Evolutionary conservation across 2,113 vertebrate genomes (phyloP).

Genomic region (Chlorocebus sabaeus): DNA sequence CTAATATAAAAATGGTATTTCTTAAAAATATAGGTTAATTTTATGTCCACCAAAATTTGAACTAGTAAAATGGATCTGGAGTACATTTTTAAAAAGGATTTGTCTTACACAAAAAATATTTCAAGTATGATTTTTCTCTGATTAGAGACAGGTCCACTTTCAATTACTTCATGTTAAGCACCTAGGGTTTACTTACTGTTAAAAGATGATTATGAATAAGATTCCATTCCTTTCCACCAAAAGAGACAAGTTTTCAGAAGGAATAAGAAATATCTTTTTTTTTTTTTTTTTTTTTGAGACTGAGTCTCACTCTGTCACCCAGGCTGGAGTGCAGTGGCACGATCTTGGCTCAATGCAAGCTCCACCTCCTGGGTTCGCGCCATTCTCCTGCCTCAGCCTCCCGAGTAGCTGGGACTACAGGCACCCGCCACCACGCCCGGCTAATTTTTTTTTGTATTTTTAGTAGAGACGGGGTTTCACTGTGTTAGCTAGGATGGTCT

Average conservation of each 20-base stretch:
- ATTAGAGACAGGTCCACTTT: not conserved
- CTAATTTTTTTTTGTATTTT: too few species aligned
- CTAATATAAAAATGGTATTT: not conserved
- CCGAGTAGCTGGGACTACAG: too few species aligned
- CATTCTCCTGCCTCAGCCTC: too few species aligned
- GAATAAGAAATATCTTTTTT: not conserved
- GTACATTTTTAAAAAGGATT: not conserved
- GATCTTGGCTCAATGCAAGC: too few species aligned
- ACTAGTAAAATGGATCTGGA: not conserved
- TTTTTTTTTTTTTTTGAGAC: too few species aligned
- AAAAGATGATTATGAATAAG: not conserved
- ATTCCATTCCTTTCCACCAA: not conserved
- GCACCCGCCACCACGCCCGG: accelerated
- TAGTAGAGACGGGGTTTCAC: too few species aligned
- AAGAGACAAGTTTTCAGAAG: not conserved
- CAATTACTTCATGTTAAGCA: not conserved
- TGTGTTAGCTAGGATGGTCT: too few species aligned
- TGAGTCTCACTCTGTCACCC: too few species aligned
- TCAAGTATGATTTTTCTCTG: not conserved
- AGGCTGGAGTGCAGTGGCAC: too few species aligned
- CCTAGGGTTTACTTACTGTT: not conserved
- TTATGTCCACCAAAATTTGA: not conserved
- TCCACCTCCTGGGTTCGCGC: too few species aligned
- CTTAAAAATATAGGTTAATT: not conserved
- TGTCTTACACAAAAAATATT: not conserved